Evolutionary conservation across 2,113 vertebrate species (phyloP).

Genomic region (Chionodraco myersi): DNA sequence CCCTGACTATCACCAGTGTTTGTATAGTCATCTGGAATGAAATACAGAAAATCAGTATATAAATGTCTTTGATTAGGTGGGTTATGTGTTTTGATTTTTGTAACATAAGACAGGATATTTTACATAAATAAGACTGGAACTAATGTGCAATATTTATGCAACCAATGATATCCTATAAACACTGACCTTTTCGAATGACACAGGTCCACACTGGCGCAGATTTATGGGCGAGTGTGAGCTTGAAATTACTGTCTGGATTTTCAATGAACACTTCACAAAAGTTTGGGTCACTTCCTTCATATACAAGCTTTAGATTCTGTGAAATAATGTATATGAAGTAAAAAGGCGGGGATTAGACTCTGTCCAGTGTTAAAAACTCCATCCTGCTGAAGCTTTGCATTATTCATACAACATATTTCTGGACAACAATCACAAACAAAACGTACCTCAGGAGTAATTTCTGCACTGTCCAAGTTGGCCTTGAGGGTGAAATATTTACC

Average conservation of each 20-base stretch:
- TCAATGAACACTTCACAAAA: slow-evolving; percentile 5
- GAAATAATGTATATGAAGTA: not conserved
- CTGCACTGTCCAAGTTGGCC: not conserved
- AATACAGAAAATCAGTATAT: not conserved
- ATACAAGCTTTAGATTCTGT: not conserved
- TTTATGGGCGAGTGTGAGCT: not conserved
- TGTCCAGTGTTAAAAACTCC: not conserved
- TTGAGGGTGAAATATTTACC: not conserved
- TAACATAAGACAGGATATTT: not conserved
- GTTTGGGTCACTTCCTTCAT: slow-evolving; percentile 2
- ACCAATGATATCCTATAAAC: not conserved
- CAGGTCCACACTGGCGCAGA: not conserved
- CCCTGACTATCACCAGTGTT: not conserved
- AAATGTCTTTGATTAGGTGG: not conserved
- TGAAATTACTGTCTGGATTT: not conserved
- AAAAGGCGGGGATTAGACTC: no score
- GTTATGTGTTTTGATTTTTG: no score
- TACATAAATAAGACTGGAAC: not conserved
- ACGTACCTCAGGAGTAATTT: not conserved
- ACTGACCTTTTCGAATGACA: not conserved
- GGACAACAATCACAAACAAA: not conserved
- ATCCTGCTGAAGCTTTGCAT: not conserved
- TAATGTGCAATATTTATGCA: no score
- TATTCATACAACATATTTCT: not conserved
- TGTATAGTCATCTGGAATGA: slow-evolving; percentile 9